These are phyloP conservation scores for Pseudochirops cupreus DNA, from an alignment of 2,797 vertebrate species.

Conservation along the genomic window DNA sequence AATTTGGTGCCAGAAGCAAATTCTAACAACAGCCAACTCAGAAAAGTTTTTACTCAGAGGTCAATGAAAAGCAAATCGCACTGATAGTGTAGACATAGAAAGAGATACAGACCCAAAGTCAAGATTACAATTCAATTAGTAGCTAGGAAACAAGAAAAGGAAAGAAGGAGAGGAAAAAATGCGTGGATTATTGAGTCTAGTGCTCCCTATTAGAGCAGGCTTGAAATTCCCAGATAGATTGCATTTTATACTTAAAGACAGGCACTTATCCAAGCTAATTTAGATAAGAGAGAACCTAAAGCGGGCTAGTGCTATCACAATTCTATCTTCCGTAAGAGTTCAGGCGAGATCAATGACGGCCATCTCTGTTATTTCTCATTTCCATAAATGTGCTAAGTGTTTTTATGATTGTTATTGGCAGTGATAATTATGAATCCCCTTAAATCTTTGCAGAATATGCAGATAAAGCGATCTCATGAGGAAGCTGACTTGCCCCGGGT, in stretches of 20 bases:
- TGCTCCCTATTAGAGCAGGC: background rate
- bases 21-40: conserved; percentile 17
- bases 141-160: background rate
- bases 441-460: background rate
- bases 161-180: background rate
- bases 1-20: conserved; percentile 29
- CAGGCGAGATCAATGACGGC: background rate
- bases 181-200: background rate
- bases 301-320: conserved; percentile 1
- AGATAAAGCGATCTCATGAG: background rate
- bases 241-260: conserved; percentile 13
- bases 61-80: background rate
- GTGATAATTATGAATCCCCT: conserved; percentile 36
- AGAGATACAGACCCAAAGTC: background rate
- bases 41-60: background rate
- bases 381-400: background rate
- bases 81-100: conserved; percentile 28
- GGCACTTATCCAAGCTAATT: conserved; percentile 3
- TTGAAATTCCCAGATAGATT: background rate
- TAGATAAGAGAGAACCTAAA: background rate
- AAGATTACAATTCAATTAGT: conserved; percentile 20
- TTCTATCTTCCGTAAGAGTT: conserved; percentile 4
- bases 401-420: conserved; percentile 21
- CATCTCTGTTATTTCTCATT: background rate
- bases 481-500: background rate